phyloP scores from a whole-genome alignment of 1,140 invertebrate genomes.

The Hormaphis cornu region DNA sequence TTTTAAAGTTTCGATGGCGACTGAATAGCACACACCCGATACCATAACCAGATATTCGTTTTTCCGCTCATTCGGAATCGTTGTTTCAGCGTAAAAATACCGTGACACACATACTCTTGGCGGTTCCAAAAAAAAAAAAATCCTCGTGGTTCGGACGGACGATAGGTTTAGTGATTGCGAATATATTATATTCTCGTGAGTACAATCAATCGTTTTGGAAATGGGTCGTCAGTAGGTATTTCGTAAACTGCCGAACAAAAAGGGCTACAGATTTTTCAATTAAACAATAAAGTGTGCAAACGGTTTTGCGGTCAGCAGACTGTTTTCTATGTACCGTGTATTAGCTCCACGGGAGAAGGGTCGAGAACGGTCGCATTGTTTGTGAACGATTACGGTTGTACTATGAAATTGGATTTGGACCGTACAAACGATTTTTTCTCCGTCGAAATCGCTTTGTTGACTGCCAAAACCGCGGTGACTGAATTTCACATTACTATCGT shows the following conservation, averaged over 20 bases:
- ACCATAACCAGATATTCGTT: too few relatives aligned
- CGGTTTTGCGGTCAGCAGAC: not conserved
- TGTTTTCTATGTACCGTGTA: not conserved
- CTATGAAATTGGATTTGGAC: constrained; percentile 5
- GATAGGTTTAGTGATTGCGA: too few relatives aligned
- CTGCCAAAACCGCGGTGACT: not conserved
- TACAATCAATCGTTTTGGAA: not conserved
- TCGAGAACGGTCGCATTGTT: not conserved
- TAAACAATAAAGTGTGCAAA: not conserved
- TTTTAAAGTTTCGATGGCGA: too few relatives aligned
- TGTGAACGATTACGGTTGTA: constrained; percentile 1
- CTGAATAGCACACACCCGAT: too few relatives aligned
- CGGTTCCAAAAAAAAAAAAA: too few relatives aligned
- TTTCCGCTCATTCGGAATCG: too few relatives aligned
- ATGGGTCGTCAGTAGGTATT: not conserved
- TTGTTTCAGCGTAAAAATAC: too few relatives aligned
- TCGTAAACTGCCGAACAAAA: not conserved
- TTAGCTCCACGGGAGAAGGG: not conserved
- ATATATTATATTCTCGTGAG: too few relatives aligned
- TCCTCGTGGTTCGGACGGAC: too few relatives aligned
- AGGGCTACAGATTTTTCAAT: not conserved
- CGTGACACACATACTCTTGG: too few relatives aligned
- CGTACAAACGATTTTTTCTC: not conserved
- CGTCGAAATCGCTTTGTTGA: not conserved
- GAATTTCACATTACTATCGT: too few relatives aligned